phyloP scores from a whole-genome alignment of 2,888 invertebrate genomes.

The Morpho achilles region DNA sequence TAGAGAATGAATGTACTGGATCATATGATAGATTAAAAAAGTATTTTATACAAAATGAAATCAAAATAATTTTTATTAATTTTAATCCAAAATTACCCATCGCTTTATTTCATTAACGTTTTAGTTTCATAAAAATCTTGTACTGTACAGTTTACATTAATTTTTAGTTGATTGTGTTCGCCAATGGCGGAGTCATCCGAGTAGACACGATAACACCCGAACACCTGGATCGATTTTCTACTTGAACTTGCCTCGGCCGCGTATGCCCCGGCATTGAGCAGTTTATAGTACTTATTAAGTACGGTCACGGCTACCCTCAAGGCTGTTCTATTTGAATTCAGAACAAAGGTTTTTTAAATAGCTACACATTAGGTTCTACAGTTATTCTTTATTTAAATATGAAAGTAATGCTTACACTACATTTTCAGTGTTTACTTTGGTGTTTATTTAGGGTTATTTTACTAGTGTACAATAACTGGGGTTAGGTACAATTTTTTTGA shows the following conservation, averaged over 20 bases:
- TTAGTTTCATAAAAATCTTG: too few relatives aligned
- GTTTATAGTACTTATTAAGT: slow-evolving; percentile 38
- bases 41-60: too few relatives aligned
- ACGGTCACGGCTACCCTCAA: slow-evolving; percentile 42
- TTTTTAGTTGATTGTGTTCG: slow-evolving; percentile 1
- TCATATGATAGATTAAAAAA: too few relatives aligned
- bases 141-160: neutral
- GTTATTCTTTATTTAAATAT: slow-evolving; percentile 11
- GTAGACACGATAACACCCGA: slow-evolving; percentile 39
- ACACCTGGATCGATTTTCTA: slow-evolving; percentile 56
- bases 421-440: neutral
- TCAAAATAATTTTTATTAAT: too few relatives aligned
- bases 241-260: slow-evolving; percentile 53
- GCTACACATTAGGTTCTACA: slow-evolving; percentile 6
- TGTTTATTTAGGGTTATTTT: too few relatives aligned
- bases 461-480: too few relatives aligned
- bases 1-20: too few relatives aligned
- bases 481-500: too few relatives aligned
- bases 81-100: too few relatives aligned
- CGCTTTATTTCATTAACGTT: too few relatives aligned
- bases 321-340: slow-evolving; percentile 28
- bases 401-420: slow-evolving; percentile 4
- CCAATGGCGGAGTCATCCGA: slow-evolving; percentile 32
- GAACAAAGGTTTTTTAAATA: slow-evolving; percentile 22
- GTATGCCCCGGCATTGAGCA: slow-evolving; percentile 39